Percentiles rank a stretch among this genome's conserved stretches.
These are phyloP conservation scores for Abrostola triplasia DNA, from an alignment of 2,888 invertebrate species.

Conservation along the genomic window DNA sequence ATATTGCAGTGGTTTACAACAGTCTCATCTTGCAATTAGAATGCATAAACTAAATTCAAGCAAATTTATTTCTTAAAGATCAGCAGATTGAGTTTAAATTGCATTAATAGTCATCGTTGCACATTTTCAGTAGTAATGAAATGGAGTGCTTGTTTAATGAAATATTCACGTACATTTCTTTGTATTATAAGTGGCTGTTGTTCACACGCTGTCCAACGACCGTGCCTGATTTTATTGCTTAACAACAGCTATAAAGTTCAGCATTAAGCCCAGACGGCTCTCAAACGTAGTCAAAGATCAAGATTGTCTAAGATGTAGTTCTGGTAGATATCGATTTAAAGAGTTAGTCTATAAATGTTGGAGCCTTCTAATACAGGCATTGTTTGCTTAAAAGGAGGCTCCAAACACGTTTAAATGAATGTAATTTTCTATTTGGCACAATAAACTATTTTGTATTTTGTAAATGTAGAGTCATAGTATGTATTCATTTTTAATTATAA, in stretches of 20 bases:
- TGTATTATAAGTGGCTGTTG: slow-evolving; percentile 49
- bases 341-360: too few species aligned
- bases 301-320: not conserved
- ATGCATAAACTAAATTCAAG: slow-evolving; percentile 32
- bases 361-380: too few species aligned
- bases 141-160: slow-evolving; percentile 64
- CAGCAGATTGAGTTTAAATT: slow-evolving; percentile 24
- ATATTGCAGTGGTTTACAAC: slow-evolving; percentile 45
- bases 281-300: slow-evolving; percentile 3
- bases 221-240: slow-evolving; percentile 40
- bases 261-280: slow-evolving; percentile 27
- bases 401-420: too few species aligned
- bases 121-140: slow-evolving; percentile 50
- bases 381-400: too few species aligned
- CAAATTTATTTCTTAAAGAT: slow-evolving; percentile 31
- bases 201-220: slow-evolving; percentile 58
- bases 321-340: not conserved
- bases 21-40: slow-evolving; percentile 48
- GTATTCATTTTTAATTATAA: too few species aligned
- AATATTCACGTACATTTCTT: slow-evolving; percentile 57
- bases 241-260: slow-evolving; percentile 36
- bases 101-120: slow-evolving; percentile 25
- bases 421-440: too few species aligned
- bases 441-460: too few species aligned
- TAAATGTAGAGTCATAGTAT: not conserved